Conservation (phyloP, 2,888 invertebrate genomes). For the Phytoseiulus persimilis region DNA sequence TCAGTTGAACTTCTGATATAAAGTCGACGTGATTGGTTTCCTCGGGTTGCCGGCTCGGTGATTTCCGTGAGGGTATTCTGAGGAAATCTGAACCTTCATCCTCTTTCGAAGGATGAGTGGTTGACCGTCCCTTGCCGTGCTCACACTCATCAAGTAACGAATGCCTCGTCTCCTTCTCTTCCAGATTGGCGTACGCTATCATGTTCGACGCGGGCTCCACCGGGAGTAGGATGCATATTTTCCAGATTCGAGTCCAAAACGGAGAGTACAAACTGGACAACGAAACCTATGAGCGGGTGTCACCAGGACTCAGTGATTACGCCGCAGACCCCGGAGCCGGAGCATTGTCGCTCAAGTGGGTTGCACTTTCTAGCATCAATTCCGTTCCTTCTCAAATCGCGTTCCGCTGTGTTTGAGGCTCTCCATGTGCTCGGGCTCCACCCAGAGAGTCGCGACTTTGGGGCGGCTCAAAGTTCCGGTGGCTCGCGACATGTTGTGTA, state of each 20-base stretch:
- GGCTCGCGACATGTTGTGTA: no score
- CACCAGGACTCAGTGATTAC: constrained; percentile 11
- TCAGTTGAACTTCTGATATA: neutral
- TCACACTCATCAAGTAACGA: no score
- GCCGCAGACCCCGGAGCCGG: neutral
- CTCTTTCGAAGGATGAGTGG: no score
- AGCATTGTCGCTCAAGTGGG: constrained; percentile 60
- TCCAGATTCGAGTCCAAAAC: constrained; percentile 47
- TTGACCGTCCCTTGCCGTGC: no score
- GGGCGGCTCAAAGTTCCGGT: no score
- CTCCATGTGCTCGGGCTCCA: no score
- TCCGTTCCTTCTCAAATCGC: neutral
- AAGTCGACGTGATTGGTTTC: neutral
- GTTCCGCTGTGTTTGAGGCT: no score
- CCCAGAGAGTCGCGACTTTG: no score
- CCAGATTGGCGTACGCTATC: constrained; percentile 59
- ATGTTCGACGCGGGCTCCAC: constrained; percentile 91
- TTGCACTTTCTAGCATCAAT: constrained; percentile 34
- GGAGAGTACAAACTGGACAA: constrained; percentile 43
- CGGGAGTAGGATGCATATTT: constrained; percentile 62
- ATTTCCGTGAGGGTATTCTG: no score
- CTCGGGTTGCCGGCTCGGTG: no score
- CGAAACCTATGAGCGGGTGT: neutral
- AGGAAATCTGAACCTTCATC: no score
- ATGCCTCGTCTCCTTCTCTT: no score